Evolutionary conservation across 2,113 vertebrate genomes (phyloP).

Genomic region (Malurus melanocephalus): DNA sequence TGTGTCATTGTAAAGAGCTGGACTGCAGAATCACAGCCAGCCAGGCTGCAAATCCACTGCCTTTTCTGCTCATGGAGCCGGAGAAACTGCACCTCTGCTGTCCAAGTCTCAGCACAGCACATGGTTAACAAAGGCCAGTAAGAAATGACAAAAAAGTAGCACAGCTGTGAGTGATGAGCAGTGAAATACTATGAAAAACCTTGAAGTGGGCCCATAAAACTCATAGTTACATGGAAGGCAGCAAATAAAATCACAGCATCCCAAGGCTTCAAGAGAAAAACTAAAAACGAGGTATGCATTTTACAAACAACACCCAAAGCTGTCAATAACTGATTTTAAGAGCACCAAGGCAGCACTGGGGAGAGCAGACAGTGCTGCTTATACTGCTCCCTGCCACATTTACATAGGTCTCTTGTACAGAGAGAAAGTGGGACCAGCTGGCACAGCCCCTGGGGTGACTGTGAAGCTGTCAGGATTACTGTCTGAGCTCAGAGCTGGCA

Average conservation of each 20-base stretch:
- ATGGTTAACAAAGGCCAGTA: neutral
- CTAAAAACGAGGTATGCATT: neutral
- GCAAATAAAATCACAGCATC: neutral
- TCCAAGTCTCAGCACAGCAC: neutral
- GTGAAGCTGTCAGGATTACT: slow-evolving; percentile 4
- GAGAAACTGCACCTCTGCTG: neutral
- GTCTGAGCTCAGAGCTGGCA: slow-evolving; percentile 63
- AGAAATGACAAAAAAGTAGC: neutral
- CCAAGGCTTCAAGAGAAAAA: neutral
- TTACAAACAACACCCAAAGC: neutral
- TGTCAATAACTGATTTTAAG: neutral
- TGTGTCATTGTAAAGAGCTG: neutral
- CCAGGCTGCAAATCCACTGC: neutral
- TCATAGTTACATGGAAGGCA: neutral
- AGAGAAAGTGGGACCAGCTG: neutral
- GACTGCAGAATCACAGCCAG: neutral
- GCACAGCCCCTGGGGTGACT: neutral
- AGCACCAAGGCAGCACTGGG: neutral
- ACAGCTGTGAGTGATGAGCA: neutral
- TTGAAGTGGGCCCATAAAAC: neutral
- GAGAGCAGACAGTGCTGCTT: neutral
- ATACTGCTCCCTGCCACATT: neutral
- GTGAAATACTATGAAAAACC: neutral
- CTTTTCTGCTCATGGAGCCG: rapidly evolving
- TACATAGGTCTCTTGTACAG: neutral